Percentiles rank a stretch among this genome's conserved stretches.
Conservation (phyloP, 2,113 vertebrate genomes). For the Dicaeum eximium region DNA sequence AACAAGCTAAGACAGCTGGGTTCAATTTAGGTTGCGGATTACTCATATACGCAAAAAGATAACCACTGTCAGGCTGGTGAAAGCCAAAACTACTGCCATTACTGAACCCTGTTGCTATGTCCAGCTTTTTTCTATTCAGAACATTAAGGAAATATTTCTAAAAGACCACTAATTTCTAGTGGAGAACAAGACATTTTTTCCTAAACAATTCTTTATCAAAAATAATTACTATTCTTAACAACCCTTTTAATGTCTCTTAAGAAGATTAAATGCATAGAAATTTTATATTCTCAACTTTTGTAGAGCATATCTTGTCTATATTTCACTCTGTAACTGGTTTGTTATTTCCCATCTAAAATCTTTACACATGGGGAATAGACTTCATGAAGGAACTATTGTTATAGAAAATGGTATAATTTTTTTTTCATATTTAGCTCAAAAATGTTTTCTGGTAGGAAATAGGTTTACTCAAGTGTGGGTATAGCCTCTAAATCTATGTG, state of each 20-base stretch:
- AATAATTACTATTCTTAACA: background rate
- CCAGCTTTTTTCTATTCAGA: background rate
- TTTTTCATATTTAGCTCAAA: background rate
- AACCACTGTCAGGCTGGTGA: background rate
- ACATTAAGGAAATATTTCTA: background rate
- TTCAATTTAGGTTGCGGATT: constrained; percentile 55
- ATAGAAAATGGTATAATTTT: background rate
- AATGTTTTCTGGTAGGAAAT: background rate
- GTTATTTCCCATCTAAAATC: background rate
- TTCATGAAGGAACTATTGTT: background rate
- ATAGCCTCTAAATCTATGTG: background rate
- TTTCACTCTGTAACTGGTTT: background rate
- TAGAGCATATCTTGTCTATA: background rate
- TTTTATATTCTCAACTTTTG: background rate
- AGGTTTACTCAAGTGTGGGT: rapidly evolving
- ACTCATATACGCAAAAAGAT: constrained; percentile 9
- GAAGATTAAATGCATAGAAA: background rate
- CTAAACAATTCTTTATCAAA: background rate
- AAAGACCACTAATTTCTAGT: background rate
- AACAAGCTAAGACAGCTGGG: constrained; percentile 58
- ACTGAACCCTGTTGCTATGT: background rate
- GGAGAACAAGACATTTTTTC: background rate
- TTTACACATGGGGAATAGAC: background rate
- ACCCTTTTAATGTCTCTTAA: background rate
- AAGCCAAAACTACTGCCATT: background rate